Evolutionary conservation across 2,113 vertebrate species (phyloP).

Genomic region (Cyphomyrus discorhynchus): DNA sequence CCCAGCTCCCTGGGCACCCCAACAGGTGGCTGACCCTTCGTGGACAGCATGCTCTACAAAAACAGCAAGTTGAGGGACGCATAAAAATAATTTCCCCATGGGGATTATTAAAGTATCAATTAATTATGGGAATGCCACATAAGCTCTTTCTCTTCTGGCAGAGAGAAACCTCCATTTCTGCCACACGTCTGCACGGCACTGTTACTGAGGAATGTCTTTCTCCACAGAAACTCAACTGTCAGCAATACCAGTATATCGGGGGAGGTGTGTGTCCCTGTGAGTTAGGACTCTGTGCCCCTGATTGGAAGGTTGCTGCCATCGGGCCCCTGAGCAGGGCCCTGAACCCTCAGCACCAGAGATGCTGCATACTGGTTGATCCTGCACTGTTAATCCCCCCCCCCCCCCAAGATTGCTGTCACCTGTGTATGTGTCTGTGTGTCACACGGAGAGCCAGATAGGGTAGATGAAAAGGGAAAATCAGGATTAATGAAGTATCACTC

Average conservation of each 20-base stretch:
- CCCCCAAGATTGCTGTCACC: not conserved
- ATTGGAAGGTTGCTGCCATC: not conserved
- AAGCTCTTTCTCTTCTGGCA: not conserved
- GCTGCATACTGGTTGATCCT: not conserved
- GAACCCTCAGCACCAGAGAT: not conserved
- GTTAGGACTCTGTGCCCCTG: not conserved
- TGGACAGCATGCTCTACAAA: no score
- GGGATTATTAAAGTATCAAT: no score
- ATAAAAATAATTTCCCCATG: no score
- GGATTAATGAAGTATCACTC: not conserved
- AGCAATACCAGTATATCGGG: not conserved
- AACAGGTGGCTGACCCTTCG: no score
- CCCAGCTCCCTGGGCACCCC: no score
- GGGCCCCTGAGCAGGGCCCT: not conserved
- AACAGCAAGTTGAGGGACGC: no score
- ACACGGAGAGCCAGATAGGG: not conserved
- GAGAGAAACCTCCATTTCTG: not conserved
- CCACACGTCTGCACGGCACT: conserved; percentile 20
- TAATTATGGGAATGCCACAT: not conserved
- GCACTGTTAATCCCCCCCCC: no score
- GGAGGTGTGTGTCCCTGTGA: not conserved
- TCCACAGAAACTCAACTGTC: not conserved
- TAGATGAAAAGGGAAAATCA: not conserved
- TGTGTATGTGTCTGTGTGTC: not conserved
- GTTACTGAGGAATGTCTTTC: conserved; percentile 68